phyloP scores from a whole-genome alignment of 2,113 vertebrate species.

The Centrocercus urophasianus region DNA sequence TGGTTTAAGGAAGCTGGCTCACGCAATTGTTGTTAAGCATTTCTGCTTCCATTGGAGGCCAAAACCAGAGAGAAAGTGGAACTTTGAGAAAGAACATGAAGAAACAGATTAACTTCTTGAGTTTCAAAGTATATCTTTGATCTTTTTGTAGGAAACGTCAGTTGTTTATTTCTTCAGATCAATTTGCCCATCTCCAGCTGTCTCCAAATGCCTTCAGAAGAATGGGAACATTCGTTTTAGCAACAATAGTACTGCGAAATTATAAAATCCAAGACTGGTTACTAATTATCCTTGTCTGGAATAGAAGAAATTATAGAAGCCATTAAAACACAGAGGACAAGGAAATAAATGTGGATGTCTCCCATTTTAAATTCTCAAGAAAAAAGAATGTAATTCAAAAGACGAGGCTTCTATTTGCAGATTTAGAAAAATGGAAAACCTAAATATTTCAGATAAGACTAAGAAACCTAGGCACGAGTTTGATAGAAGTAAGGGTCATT shows the following conservation, averaged over 20 bases:
- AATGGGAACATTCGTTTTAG: neutral
- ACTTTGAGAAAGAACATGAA: neutral
- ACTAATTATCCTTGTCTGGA: slow-evolving; percentile 38
- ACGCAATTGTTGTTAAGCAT: neutral
- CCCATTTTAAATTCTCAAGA: neutral
- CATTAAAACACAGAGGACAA: neutral
- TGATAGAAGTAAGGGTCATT: neutral
- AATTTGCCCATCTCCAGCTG: neutral
- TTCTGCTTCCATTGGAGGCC: neutral
- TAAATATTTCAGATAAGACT: neutral
- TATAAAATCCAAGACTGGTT: neutral
- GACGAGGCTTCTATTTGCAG: neutral
- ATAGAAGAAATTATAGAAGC: neutral
- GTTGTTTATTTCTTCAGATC: neutral
- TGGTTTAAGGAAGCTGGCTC: neutral
- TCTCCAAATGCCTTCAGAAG: neutral
- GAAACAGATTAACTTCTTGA: neutral
- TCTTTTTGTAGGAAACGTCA: neutral
- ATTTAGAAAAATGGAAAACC: neutral
- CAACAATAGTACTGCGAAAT: slow-evolving; percentile 15
- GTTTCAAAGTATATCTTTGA: neutral
- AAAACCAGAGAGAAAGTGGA: neutral
- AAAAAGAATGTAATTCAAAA: neutral
- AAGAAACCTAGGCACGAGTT: neutral
- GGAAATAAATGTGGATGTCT: slow-evolving; percentile 1